phyloP scores from a whole-genome alignment of 2,113 vertebrate species.

The Dolichallabes microphthalmus region DNA sequence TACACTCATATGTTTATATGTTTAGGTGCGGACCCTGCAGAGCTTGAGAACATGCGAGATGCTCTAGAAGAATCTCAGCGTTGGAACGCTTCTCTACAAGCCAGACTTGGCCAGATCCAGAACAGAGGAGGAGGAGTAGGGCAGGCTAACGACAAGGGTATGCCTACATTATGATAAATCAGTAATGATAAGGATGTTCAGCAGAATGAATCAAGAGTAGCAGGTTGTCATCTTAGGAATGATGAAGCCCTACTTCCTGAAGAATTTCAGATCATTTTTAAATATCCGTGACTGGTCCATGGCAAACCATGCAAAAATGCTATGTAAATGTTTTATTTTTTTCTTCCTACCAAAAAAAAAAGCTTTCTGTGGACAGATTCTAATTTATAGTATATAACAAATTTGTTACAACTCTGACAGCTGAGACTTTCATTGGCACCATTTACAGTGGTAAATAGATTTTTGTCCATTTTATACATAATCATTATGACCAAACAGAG shows the following conservation, averaged over 20 bases:
- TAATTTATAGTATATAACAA: not conserved
- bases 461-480: too few species aligned
- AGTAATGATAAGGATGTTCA: not conserved
- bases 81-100: constrained; percentile 76
- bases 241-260: not conserved
- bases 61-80: constrained; percentile 78
- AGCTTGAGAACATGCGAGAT: constrained; percentile 70
- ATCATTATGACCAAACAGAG: not conserved
- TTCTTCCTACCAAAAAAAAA: too few species aligned
- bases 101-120: constrained; percentile 75
- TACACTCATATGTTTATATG: constrained; percentile 10
- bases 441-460: too few species aligned
- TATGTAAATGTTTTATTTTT: not conserved
- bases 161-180: not conserved
- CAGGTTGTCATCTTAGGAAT: not conserved
- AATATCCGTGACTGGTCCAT: not conserved
- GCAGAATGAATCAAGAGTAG: not conserved
- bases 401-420: not conserved
- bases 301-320: not conserved
- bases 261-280: not conserved
- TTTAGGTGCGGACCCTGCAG: constrained; percentile 64
- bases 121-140: constrained; percentile 75
- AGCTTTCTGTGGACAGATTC: not conserved
- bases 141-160: constrained; percentile 69
- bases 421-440: not conserved